These are phyloP conservation scores for Enteromius argenteus DNA, from an alignment of 2,797 vertebrate species.

Conservation along the genomic window DNA sequence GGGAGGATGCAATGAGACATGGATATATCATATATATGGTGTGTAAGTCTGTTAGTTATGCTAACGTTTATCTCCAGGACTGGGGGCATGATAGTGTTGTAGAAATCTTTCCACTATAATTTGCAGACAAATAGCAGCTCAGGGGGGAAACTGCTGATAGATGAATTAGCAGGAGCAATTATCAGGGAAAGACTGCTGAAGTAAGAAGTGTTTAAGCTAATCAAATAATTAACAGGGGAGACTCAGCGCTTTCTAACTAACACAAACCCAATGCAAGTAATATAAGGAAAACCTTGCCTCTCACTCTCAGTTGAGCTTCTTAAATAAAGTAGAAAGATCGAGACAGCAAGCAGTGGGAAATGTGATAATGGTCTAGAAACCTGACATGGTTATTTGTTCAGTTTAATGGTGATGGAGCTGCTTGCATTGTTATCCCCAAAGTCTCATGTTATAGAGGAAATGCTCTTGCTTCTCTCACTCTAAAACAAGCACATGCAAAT, in stretches of 20 bases:
- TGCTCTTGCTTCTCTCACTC: neutral
- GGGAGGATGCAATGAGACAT: neutral
- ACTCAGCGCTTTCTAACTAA: slow-evolving; percentile 25
- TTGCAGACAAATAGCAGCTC: slow-evolving; percentile 49
- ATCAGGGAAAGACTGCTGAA: slow-evolving; percentile 52
- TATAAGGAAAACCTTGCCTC: neutral
- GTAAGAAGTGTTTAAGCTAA: slow-evolving; percentile 52
- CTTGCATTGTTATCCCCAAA: slow-evolving; percentile 32
- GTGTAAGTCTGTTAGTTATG: slow-evolving; percentile 6
- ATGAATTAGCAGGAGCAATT: slow-evolving; percentile 48
- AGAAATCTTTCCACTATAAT: slow-evolving; percentile 6
- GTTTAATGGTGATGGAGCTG: slow-evolving; percentile 28
- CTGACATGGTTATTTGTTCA: slow-evolving; percentile 38
- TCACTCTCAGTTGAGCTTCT: neutral
- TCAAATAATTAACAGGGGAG: slow-evolving; percentile 55
- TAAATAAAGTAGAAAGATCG: slow-evolving; percentile 1
- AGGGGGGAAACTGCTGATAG: slow-evolving; percentile 55
- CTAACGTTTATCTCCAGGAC: slow-evolving; percentile 1
- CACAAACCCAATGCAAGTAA: slow-evolving; percentile 5
- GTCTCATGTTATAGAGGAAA: slow-evolving; percentile 14
- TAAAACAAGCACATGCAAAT: neutral
- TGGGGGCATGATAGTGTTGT: neutral
- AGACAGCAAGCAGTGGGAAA: slow-evolving; percentile 1
- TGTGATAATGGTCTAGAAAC: slow-evolving; percentile 32
- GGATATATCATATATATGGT: neutral